These are phyloP conservation scores for Microplitis deprimator DNA, from an alignment of 2,888 invertebrate genomes.

Conservation along the genomic window DNA sequence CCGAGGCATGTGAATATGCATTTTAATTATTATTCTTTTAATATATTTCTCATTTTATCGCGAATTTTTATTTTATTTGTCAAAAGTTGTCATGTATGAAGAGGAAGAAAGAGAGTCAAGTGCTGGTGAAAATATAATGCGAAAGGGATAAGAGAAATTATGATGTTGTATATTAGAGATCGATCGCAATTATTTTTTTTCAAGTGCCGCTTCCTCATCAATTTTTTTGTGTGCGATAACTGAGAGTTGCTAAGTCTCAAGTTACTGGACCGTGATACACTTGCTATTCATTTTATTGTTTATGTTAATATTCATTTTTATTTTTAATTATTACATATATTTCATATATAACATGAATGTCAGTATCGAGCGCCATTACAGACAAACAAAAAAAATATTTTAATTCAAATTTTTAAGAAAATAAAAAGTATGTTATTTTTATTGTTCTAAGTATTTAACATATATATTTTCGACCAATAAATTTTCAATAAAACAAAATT, in stretches of 20 bases:
- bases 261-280: constrained; percentile 10
- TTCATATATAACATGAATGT: too few species aligned
- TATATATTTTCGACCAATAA: too few species aligned
- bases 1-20: constrained; percentile 20
- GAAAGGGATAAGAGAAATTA: constrained; percentile 10
- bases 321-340: too few species aligned
- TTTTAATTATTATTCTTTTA: constrained; percentile 14
- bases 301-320: too few species aligned
- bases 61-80: constrained; percentile 22
- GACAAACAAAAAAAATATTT: too few species aligned
- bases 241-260: constrained; percentile 12
- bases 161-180: constrained; percentile 34
- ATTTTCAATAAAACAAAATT: too few species aligned
- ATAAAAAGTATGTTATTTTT: too few species aligned
- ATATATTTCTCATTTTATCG: constrained; percentile 10
- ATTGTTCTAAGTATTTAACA: too few species aligned
- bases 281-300: background rate
- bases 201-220: constrained; percentile 20
- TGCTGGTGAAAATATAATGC: constrained; percentile 33
- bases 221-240: background rate
- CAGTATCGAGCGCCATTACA: too few species aligned
- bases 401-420: too few species aligned
- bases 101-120: constrained; percentile 25
- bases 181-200: constrained; percentile 39
- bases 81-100: constrained; percentile 13